Evolutionary conservation across 2,113 vertebrate genomes (phyloP).

Genomic region (Xiphophorus hellerii): DNA sequence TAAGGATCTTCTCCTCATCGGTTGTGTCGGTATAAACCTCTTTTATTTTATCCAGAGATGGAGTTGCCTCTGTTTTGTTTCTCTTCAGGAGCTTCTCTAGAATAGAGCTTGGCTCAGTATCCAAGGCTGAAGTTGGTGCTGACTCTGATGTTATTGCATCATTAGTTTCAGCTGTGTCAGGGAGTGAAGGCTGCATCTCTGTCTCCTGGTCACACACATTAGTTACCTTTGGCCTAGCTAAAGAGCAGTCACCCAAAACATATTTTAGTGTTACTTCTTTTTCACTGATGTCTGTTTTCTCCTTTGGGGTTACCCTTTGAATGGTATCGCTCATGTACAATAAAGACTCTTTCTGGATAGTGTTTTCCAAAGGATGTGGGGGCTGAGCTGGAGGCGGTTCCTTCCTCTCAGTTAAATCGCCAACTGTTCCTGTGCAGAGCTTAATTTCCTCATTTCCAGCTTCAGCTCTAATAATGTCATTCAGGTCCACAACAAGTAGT

Average conservation of each 20-base stretch:
- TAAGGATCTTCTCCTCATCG: neutral
- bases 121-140: conserved; percentile 2
- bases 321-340: conserved; percentile 47
- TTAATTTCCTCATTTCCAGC: conserved; percentile 37
- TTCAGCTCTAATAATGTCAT: conserved; percentile 25
- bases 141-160: neutral
- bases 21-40: conserved; percentile 26
- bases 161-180: conserved; percentile 8
- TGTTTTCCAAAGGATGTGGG: conserved; percentile 71
- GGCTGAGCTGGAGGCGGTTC: conserved; percentile 43
- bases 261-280: conserved; percentile 25
- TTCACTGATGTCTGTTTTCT: conserved; percentile 21
- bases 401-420: conserved; percentile 59
- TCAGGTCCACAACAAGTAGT: conserved; percentile 32
- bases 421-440: conserved; percentile 50
- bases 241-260: conserved; percentile 22
- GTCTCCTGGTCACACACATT: conserved; percentile 25
- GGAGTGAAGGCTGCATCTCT: conserved; percentile 10
- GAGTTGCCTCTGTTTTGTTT: conserved; percentile 48
- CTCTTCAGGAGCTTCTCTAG: conserved; percentile 71
- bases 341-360: conserved; percentile 52
- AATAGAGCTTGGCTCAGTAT: conserved; percentile 63
- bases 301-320: conserved; percentile 39
- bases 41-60: conserved; percentile 35
- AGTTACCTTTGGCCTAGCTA: conserved; percentile 19